Base-by-base conservation (phyloP, 2,888 invertebrate genomes). In the Euplagia quadripunctaria region DNA sequence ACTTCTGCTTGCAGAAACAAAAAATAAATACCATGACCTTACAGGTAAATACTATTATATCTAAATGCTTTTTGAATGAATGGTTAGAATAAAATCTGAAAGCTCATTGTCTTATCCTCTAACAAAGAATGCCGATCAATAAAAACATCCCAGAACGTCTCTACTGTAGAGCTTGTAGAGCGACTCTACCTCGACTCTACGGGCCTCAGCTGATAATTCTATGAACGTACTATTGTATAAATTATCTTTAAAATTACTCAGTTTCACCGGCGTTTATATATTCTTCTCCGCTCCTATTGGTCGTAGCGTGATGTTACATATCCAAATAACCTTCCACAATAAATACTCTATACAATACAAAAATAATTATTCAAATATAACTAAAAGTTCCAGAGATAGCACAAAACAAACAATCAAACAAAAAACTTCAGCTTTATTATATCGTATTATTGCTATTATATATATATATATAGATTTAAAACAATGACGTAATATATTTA, bases 111-210 rank as follows among this genome's bases (percentile, higher is more conserved):
- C 87, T 89, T 82, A 86, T 81, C 79, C 79, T 64, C 66, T 70
- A 68, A 84, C 85, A 86, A 87, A 85, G 85, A 84, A 80, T 43
- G 70, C 77, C 82, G 84, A 81, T 86, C 82, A 74, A 86, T 86
- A 85, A 82, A 85, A 85, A 84, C 75, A 76, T 83, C 75, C 74
- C 77, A 81, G 79, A 61, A 51, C 55, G n/a, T 16, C 51, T 73
- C 69, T 72, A 72, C 51, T 16, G 16, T 58, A 61, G n/a, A 17
- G 63, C 49, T n/a, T 12, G n/a, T 46, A 63, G 16, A 41, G n/a
- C 55, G 61, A 52, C 66, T 52, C 31, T 66, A 70, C 61, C 70
- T 58, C 42, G 31, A 67, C 72, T 68, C 64, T 64, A 58, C 71
- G n/a, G 51, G 66, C 11, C 4, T 65, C 20, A 64, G 72, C 74